A percentile compares a stretch with the other conserved stretches of the same genome.
These are phyloP conservation scores for Drosophila trapezifrons DNA, from an alignment of 1,140 invertebrate species.

Conservation along the genomic window DNA sequence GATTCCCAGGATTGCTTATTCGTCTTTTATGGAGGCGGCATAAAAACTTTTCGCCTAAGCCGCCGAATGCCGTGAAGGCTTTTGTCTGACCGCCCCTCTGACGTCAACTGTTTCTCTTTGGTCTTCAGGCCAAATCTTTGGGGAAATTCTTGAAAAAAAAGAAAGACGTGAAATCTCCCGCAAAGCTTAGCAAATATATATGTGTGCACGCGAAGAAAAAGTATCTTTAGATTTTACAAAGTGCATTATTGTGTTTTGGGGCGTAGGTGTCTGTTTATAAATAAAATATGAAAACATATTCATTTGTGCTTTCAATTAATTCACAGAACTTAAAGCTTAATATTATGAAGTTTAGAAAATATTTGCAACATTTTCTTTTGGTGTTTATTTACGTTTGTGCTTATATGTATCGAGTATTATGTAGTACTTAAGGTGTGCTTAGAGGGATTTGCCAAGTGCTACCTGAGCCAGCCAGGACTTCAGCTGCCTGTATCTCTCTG, in stretches of 20 bases:
- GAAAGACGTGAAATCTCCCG: constrained; percentile 13
- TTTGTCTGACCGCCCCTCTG: constrained; percentile 46
- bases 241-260: no score
- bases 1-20: constrained; percentile 55
- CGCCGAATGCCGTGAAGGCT: constrained; percentile 31
- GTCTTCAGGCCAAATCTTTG: constrained; percentile 34
- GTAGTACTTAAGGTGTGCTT: constrained; percentile 72
- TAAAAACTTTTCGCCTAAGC: constrained; percentile 62
- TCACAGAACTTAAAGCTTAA: no score
- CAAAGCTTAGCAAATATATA: constrained; percentile 18
- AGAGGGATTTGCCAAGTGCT: constrained; percentile 66
- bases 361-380: neutral
- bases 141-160: constrained; percentile 43
- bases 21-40: constrained; percentile 26
- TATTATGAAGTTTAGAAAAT: neutral
- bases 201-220: constrained; percentile 15
- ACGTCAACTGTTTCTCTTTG: constrained; percentile 56
- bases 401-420: constrained; percentile 69
- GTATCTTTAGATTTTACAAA: neutral
- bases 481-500: constrained; percentile 29
- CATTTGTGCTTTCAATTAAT: rapidly evolving
- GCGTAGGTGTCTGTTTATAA: no score
- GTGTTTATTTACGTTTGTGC: constrained; percentile 22
- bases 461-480: constrained; percentile 44
- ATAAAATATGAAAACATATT: neutral